These are phyloP conservation scores for Myotis myotis DNA, from an alignment of 2,797 vertebrate species.

Conservation along the genomic window DNA sequence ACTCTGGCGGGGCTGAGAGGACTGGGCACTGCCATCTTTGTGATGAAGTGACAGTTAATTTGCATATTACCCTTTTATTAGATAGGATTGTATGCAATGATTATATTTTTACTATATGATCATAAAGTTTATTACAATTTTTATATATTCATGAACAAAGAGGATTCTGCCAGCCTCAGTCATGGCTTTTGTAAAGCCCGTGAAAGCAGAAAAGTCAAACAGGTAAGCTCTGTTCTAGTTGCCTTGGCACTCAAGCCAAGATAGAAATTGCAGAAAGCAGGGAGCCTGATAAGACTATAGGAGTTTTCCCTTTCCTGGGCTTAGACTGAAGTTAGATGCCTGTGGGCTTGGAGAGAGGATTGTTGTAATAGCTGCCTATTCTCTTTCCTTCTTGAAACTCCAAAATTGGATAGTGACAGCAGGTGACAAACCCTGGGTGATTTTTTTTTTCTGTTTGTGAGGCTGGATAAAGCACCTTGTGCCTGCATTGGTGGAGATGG, in stretches of 20 bases:
- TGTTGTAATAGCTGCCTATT: neutral
- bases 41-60: too few species aligned
- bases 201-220: conserved; percentile 23
- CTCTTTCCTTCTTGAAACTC: neutral
- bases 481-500: neutral
- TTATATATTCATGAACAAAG: neutral
- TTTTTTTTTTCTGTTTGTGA: conserved; percentile 4
- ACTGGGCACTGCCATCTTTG: too few species aligned
- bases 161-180: neutral
- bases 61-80: too few species aligned
- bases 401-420: neutral
- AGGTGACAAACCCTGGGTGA: neutral
- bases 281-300: neutral
- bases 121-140: neutral
- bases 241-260: neutral
- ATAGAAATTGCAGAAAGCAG: neutral
- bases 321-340: neutral
- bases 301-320: neutral
- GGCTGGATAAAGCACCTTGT: neutral
- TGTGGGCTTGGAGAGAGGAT: neutral
- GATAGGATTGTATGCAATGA: neutral
- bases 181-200: neutral
- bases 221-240: neutral
- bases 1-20: too few species aligned
- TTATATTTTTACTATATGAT: neutral